These are phyloP conservation scores for Limenitis camilla DNA, from an alignment of 2,888 invertebrate genomes.

Conservation along the genomic window DNA sequence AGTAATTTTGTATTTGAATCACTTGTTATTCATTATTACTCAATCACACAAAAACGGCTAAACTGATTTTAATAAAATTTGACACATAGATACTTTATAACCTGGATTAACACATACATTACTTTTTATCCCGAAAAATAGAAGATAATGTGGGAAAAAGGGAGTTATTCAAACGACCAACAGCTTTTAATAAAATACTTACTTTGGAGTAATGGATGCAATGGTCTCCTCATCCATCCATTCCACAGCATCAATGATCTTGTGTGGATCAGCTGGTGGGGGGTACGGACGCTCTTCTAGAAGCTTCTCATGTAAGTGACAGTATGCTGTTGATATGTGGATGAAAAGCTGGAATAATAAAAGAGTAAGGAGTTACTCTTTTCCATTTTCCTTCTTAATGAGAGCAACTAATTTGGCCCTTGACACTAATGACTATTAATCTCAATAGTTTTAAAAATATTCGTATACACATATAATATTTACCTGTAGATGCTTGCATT, in stretches of 20 bases:
- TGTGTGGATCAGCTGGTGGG: constrained; percentile 84
- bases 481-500: constrained; percentile 83
- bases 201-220: constrained; percentile 54
- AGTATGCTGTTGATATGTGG: constrained; percentile 93
- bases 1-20: no score
- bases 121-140: no score
- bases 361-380: not conserved
- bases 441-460: not conserved
- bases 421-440: not conserved
- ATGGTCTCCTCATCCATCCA: constrained; percentile 83
- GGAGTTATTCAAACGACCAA: not conserved
- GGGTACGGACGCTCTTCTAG: constrained; percentile 91
- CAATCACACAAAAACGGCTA: no score
- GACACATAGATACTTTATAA: no score
- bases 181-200: constrained; percentile 18
- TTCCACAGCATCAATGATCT: constrained; percentile 84
- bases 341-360: constrained; percentile 73
- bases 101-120: no score
- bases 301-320: constrained; percentile 87
- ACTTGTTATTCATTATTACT: no score
- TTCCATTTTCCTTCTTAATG: no score
- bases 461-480: constrained; percentile 23
- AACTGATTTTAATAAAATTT: no score
- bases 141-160: no score
- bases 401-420: not conserved